Conservation (phyloP, 2,888 invertebrate genomes). For the Rhagonycha lutea region DNA sequence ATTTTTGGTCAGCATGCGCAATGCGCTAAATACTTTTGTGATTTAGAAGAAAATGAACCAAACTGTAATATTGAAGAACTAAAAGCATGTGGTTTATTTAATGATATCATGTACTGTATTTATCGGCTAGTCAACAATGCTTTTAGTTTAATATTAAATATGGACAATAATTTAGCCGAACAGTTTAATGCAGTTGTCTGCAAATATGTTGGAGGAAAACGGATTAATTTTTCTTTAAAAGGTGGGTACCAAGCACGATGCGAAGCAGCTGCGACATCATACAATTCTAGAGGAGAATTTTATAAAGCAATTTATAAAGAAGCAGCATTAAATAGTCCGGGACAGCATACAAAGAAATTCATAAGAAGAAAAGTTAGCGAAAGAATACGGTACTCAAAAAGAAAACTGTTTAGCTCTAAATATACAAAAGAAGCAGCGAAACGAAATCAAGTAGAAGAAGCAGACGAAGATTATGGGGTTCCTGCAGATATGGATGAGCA, state of each 20-base stretch:
- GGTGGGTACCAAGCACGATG: constrained; percentile 4
- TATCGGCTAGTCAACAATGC: constrained; percentile 7
- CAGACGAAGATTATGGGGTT: no score
- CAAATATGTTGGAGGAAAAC: constrained; percentile 8
- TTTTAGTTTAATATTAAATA: constrained; percentile 7
- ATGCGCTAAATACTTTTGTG: no score
- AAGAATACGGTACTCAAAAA: not conserved
- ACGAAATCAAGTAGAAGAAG: no score
- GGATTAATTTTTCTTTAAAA: not conserved
- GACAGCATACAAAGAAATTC: not conserved
- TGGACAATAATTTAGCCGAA: constrained; percentile 8
- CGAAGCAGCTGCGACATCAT: constrained; percentile 11
- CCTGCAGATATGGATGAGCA: no score
- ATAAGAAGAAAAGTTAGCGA: not conserved
- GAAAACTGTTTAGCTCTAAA: not conserved
- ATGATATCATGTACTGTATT: constrained; percentile 2
- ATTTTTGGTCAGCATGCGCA: no score
- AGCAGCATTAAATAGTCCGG: not conserved
- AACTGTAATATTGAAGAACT: constrained; percentile 11
- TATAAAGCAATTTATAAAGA: not conserved
- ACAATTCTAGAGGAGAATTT: not conserved
- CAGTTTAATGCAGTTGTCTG: constrained; percentile 2
- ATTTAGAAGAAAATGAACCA: not conserved
- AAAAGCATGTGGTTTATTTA: constrained; percentile 7
- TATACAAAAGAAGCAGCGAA: no score